Conservation (phyloP, 2,888 invertebrate genomes). For the Lepidocyrtinus sp. region DNA sequence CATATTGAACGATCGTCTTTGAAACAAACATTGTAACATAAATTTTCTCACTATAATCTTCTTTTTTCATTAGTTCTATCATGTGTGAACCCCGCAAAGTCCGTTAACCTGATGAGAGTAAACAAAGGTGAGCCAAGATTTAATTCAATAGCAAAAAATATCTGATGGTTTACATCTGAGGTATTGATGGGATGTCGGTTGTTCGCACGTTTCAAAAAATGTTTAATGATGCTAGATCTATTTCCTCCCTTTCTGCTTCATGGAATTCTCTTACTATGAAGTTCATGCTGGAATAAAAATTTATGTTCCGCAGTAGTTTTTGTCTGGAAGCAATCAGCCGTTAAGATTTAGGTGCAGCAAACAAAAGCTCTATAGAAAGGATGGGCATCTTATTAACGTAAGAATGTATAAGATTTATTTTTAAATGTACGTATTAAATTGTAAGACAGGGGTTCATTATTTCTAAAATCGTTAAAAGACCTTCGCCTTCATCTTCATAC, state of each 20-base stretch:
- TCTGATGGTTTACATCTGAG: not conserved
- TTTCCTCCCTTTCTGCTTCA: not conserved
- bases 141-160: not conserved
- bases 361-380: not conserved
- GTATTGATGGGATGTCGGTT: not conserved
- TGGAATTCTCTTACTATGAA: not conserved
- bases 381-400: too few species aligned
- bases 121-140: not conserved
- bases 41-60: not conserved
- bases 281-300: not conserved
- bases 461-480: constrained; percentile 25
- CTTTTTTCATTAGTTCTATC: not conserved
- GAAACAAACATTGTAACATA: not conserved
- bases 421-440: too few species aligned
- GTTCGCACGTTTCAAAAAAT: not conserved
- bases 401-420: too few species aligned
- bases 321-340: not conserved
- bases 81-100: not conserved
- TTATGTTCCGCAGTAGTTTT: not conserved
- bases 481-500: constrained; percentile 35
- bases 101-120: not conserved
- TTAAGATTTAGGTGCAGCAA: not conserved
- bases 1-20: not conserved
- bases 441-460: not conserved
- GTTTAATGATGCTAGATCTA: not conserved